These are phyloP conservation scores for Amniataba percoides DNA, from an alignment of 2,797 vertebrate genomes.

Conservation along the genomic window DNA sequence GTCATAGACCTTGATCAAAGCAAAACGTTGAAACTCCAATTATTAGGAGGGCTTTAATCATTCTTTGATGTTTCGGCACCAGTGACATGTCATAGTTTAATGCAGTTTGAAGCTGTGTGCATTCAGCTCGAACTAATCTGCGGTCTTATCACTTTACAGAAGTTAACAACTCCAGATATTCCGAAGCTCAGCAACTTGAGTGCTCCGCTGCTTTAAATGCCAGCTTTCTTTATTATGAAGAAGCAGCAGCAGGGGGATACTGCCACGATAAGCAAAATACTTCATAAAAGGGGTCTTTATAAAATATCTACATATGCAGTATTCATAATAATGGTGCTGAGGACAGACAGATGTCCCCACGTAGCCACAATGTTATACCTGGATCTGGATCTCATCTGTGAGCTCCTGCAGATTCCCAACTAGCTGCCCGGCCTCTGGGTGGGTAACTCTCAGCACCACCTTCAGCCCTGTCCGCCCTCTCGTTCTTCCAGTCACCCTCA, in stretches of 20 bases:
- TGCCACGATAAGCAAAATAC: slow-evolving; percentile 17
- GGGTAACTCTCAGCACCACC: slow-evolving; percentile 80
- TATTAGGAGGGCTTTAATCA: slow-evolving; percentile 56
- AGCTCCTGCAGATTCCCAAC: slow-evolving; percentile 76
- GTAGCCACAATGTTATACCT: slow-evolving; percentile 75
- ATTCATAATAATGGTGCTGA: neutral
- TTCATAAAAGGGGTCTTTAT: slow-evolving; percentile 19
- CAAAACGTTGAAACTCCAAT: slow-evolving; percentile 48
- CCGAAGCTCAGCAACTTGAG: slow-evolving; percentile 48
- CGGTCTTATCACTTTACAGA: slow-evolving; percentile 63
- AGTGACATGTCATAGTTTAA: slow-evolving; percentile 65
- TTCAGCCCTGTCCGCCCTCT: slow-evolving; percentile 86
- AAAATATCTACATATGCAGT: slow-evolving; percentile 19
- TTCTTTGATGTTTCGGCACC: slow-evolving; percentile 63
- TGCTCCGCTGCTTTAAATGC: slow-evolving; percentile 33
- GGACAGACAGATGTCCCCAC: neutral
- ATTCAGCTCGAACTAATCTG: slow-evolving; percentile 67
- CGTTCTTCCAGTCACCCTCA: slow-evolving; percentile 83
- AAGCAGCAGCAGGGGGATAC: slow-evolving; percentile 29
- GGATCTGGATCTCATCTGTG: slow-evolving; percentile 87
- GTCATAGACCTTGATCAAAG: slow-evolving; percentile 92
- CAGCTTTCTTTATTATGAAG: slow-evolving; percentile 28
- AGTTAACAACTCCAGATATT: slow-evolving; percentile 55
- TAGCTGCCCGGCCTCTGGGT: slow-evolving; percentile 76
- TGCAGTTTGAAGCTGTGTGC: slow-evolving; percentile 60